Evolutionary conservation across 1,140 invertebrate species (phyloP), one percentile per base, ranked within the genome.

Genomic region (Sinella curviseta): DNA sequence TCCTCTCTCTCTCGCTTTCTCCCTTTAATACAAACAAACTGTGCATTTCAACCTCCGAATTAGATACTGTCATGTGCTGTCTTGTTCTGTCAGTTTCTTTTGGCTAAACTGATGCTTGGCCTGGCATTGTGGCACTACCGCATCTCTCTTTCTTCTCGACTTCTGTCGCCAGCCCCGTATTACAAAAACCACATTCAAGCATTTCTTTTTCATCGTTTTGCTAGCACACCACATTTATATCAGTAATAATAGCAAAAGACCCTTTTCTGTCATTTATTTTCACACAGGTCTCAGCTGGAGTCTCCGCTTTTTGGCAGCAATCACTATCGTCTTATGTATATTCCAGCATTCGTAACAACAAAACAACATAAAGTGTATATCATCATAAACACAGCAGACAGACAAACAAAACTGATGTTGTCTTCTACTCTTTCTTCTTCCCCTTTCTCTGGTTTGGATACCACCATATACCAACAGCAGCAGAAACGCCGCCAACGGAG

Each of bases 51-150:
- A 8, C 8, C 8, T 12, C 30, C 26, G 65, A 70, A 33, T 70
- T 70, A 70, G 65, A 70, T 70, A 70, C 65, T 70, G 65, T 70
- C 65, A 70, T 70, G 65, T 70, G 65, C 31, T 70, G 65, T 70
- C 65, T 70, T 24, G 8, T 70, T 33, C 65, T 70, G 65, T 70
- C 65, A 70, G 14, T 26, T 65, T 70, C 65, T 70, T 70, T 70
- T 33, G 65, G 31, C 31, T 70, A 33, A 70, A 70, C 65, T 70
- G 65, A 70, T 70, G 65, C 31, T 33, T 70, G 8, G 26, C 12
- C 28, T 70, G 8, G 31, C 31, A 48, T 8, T 48, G 8, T 48
- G 39, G 39, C 8, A 48, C 39, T 48, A 33, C 24, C 65, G 31
- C 65, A 70, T 70, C 65, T 33, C 65, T 26, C 24, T 16, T n/a